Evolutionary conservation across 2,888 invertebrate genomes (phyloP), one percentile per base, ranked within the genome.

Genomic region (Fragum fragum): DNA sequence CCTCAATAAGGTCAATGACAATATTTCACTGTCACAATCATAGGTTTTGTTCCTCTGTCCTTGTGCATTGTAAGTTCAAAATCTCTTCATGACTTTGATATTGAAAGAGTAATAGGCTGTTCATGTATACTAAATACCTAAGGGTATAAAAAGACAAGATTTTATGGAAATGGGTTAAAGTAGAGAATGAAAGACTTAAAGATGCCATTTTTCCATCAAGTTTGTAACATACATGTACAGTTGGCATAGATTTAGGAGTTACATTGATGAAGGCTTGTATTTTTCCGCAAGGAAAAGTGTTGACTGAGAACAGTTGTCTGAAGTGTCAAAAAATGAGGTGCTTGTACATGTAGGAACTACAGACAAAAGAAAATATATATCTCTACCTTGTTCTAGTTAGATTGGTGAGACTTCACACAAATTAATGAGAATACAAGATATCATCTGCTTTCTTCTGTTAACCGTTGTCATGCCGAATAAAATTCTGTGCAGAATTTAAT

Each of bases 261-360:
- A 42, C 23, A 66, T 21, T 42, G 21, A 66, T 36, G n/a, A 21
- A 66, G 66, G 42, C 42, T 42, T 32, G 42, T 42, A 66, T 66
- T 66, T 66, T 23, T n/a, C n/a, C 21, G 21, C 18, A 21, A 26
- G 39, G 42, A 66, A 66, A 61, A 61, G 61, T 32, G 61, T 61
- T 26, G 28, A 61, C 32, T 36, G 29, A 16, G 23, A 66, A 66
- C 66, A 66, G 66, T 66, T 66, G 66, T 36, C 66, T 66, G 42
- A 66, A 36, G 66, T 61, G 61, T 61, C 61, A 61, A 61, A 61
- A 36, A 61, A 29, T 61, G 61, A 61, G 61, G 61, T 14, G 61
- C n/a, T 3, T 61, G 32, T 57, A 61, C 32, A 61, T 61, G 61
- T 61, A 32, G 61, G 47, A 47, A 47, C 47, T n/a, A 9, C 47